Evolutionary conservation across 1,140 invertebrate species (phyloP), one percentile per base, ranked within the genome.

Genomic region (Fopius arisanus): DNA sequence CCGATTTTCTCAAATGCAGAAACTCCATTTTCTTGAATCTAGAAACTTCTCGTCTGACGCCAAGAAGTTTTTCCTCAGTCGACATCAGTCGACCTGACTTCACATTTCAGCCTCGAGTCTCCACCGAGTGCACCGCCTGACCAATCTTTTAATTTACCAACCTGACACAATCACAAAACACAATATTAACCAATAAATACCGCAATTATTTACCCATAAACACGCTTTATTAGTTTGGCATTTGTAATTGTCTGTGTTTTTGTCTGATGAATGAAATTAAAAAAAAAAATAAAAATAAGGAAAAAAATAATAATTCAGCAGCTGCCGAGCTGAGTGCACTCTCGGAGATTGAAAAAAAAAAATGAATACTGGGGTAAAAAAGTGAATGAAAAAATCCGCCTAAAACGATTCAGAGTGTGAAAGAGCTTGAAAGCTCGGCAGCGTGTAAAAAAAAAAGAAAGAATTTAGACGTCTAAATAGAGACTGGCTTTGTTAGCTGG

Each of bases 151-250:
- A 28, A 26, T 28, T 28, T 26, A 19, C 14, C 54, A 14, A 59
- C 54, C 43, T 19, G n/a, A 59, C 54, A 59, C 54, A 51, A 19
- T 21, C 54, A 59, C 54, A 59, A 43, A 43, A 59, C 54, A 59
- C 54, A 51, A 19, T 19, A 51, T 51, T 19, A 51, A 51, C 54
- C 21, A 21, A 26, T 59, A 59, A 59, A 19, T 59, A 48, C 4
- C 43, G 14, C 23, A 26, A 12, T 26, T 26, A 43, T 19, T 51
- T 72, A 65, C 41, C n/a, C n/a, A n/a, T 37, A 84, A 81, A 85
- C 82, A 82, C 84, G 85, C 84, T 86, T 87, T 59, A 67, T 86
- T 87, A 86, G 86, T 59, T 59, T 86, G 79, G 80, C 82, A 84
- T 86, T 84, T 85, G 80, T 80, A 79, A 77, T 84, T 84, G 83